Conservation (phyloP, 2,797 vertebrate genomes). For the Selene dorsalis region DNA sequence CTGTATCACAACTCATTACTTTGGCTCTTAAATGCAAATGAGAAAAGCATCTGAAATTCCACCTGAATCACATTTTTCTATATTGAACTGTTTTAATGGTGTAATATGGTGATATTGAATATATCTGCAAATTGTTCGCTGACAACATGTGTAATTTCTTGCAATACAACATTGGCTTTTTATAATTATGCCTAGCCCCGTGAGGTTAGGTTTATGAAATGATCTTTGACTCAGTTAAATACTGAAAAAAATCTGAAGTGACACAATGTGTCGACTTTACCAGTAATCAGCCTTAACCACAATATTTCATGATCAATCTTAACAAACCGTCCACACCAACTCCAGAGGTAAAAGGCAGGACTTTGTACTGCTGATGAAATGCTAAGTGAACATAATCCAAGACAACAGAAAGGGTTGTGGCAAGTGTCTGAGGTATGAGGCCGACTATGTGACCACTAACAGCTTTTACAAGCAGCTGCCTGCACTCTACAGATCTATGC, state of each 20-base stretch:
- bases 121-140: not conserved
- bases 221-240: not conserved
- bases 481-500: conserved; percentile 15
- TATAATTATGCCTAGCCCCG: not conserved
- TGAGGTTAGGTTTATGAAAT: not conserved
- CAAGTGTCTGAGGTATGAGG: too few species aligned
- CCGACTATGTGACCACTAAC: not conserved
- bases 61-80: not conserved
- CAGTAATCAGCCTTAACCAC: not conserved
- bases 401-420: not conserved
- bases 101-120: not conserved
- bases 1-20: not conserved
- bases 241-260: too few species aligned
- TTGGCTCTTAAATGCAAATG: not conserved
- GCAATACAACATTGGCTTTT: not conserved
- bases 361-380: not conserved
- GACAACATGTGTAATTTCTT: not conserved
- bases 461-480: conserved; percentile 18
- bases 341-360: not conserved
- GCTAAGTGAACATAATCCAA: not conserved
- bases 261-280: not conserved
- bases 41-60: not conserved
- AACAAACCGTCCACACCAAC: not conserved
- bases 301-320: not conserved
- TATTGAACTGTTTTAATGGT: not conserved